Conservation (phyloP, 1,140 invertebrate species). For the Eciton burchellii region DNA sequence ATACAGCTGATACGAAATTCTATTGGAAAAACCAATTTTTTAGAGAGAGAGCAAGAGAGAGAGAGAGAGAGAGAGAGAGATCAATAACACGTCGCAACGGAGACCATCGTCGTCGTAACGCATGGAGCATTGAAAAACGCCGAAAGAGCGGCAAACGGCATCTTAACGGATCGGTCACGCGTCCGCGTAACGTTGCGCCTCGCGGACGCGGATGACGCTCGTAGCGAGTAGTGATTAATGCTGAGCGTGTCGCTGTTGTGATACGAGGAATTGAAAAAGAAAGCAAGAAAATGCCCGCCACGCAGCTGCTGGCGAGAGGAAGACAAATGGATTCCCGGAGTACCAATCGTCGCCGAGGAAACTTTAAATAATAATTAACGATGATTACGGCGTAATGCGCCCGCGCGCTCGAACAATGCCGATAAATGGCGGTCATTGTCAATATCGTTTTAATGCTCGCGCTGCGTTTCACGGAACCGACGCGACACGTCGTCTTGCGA, state of each 20-base stretch:
- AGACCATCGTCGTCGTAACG: not conserved
- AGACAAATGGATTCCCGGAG: slow-evolving; percentile 54
- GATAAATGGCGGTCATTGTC: slow-evolving; percentile 56
- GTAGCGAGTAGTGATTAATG: slow-evolving; percentile 58
- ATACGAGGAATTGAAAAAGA: slow-evolving; percentile 56
- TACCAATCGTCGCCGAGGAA: slow-evolving; percentile 56
- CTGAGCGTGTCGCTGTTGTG: slow-evolving; percentile 14
- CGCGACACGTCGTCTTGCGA: slow-evolving; percentile 11
- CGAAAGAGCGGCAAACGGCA: slow-evolving; percentile 18
- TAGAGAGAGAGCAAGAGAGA: too few species aligned
- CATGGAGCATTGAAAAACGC: slow-evolving; percentile 5
- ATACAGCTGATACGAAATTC: too few species aligned
- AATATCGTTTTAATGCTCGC: slow-evolving; percentile 49
- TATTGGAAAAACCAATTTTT: too few species aligned
- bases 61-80: not conserved
- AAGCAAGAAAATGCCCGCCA: slow-evolving; percentile 41
- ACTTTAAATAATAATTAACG: slow-evolving; percentile 65
- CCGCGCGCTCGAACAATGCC: slow-evolving; percentile 40
- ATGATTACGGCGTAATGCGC: slow-evolving; percentile 45
- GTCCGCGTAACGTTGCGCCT: slow-evolving; percentile 10
- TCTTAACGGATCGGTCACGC: slow-evolving; percentile 19
- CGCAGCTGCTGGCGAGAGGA: slow-evolving; percentile 46
- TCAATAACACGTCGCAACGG: not conserved
- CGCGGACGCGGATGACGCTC: slow-evolving; percentile 32
- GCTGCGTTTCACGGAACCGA: slow-evolving; percentile 22